Percentiles rank a stretch among this genome's conserved stretches.
phyloP scores from a whole-genome alignment of 2,888 invertebrate genomes.

The Macropis europaea region DNA sequence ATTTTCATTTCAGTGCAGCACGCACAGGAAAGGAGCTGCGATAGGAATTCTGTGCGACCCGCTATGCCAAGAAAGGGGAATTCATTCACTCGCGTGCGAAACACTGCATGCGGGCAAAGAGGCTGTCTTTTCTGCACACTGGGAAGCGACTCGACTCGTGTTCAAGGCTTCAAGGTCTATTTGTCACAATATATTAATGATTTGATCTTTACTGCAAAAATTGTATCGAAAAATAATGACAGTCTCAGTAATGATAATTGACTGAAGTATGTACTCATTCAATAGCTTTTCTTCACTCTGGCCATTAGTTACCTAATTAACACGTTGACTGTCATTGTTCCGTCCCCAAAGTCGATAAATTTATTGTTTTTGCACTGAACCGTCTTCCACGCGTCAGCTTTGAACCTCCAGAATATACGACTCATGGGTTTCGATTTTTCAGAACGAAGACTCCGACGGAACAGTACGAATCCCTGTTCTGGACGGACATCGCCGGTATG shows the following conservation, averaged over 20 bases:
- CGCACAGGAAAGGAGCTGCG: conserved; percentile 81
- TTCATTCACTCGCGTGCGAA: conserved; percentile 83
- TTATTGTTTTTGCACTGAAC: no score
- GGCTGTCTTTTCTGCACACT: conserved; percentile 83
- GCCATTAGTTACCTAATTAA: no score
- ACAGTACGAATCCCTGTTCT: conserved; percentile 80
- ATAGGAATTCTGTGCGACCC: conserved; percentile 85
- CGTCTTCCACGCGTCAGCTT: no score
- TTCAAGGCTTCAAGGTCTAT: conserved; percentile 81
- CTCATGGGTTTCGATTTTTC: not conserved
- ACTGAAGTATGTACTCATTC: no score
- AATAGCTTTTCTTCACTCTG: no score
- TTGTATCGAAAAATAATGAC: no score
- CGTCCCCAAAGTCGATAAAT: no score
- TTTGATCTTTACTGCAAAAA: no score
- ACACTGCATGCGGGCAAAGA: conserved; percentile 84
- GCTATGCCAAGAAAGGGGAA: conserved; percentile 82
- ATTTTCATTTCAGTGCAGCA: conserved; percentile 81
- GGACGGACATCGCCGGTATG: conserved; percentile 78
- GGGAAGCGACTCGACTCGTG: conserved; percentile 82
- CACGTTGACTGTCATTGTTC: no score
- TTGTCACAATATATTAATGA: not conserved
- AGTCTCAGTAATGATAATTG: no score
- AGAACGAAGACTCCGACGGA: conserved; percentile 75
- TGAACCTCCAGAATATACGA: not conserved